phyloP scores from a whole-genome alignment of 2,113 vertebrate genomes.

The Plecotus auritus region DNA sequence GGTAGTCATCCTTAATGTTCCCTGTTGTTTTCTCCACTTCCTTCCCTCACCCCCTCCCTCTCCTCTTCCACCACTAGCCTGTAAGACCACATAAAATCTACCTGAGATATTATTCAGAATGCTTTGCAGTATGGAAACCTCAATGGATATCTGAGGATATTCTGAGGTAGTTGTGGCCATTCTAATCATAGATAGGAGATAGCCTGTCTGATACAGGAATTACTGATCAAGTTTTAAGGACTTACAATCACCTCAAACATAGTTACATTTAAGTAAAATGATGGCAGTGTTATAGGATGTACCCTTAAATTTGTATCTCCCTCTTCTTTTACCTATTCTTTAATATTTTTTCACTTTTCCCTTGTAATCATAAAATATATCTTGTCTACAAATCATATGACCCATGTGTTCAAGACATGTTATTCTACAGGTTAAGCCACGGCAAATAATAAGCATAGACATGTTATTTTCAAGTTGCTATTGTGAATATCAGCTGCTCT shows the following conservation, averaged over 20 bases:
- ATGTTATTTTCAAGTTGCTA: neutral
- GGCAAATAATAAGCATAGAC: neutral
- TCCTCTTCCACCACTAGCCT: neutral
- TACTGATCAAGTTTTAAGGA: constrained; percentile 18
- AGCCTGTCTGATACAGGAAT: neutral
- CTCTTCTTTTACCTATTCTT: neutral
- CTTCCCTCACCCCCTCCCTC: neutral
- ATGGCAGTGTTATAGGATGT: neutral
- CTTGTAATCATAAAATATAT: neutral
- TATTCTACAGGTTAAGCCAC: neutral
- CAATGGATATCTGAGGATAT: neutral
- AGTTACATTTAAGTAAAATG: neutral
- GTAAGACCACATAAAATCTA: neutral
- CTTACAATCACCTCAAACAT: neutral
- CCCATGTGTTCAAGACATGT: neutral
- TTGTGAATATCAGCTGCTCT: neutral
- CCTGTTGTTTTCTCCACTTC: neutral
- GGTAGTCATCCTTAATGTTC: neutral
- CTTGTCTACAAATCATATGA: neutral
- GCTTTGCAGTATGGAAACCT: neutral
- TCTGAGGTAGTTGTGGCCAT: neutral
- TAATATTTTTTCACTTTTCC: neutral
- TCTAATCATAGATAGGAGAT: neutral
- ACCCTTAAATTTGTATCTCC: neutral
- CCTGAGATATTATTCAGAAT: constrained; percentile 15